These are phyloP conservation scores for Lycopodina hypogea DNA, from an alignment of 37 sponge, comb jelly and placozoan species.

Conservation along the genomic window DNA sequence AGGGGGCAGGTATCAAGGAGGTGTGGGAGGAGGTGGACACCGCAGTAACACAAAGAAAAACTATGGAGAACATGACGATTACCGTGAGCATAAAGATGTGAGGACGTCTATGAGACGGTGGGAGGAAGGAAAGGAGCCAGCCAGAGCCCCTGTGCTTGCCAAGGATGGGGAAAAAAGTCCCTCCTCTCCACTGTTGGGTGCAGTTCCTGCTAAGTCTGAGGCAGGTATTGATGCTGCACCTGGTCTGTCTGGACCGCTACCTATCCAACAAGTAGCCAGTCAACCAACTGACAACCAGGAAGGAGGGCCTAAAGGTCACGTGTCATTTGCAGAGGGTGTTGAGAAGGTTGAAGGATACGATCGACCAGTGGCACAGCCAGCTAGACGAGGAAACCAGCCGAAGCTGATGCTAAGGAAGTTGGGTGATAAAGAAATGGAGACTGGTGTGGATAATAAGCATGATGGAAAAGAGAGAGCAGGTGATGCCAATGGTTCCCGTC, in stretches of 20 bases:
- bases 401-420: conserved; percentile 53
- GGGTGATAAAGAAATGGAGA: conserved; percentile 8
- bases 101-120: conserved; percentile 12
- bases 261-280: not conserved
- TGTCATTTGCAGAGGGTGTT: conserved; percentile 16
- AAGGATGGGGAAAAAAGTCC: conserved; percentile 18
- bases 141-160: conserved; percentile 14
- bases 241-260: too few relatives aligned
- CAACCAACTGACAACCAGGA: conserved; percentile 2
- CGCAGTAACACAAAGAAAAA: conserved; percentile 8
- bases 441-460: not conserved
- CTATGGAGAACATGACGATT: conserved; percentile 14
- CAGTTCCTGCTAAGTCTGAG: not conserved
- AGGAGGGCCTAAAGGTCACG: conserved; percentile 1
- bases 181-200: conserved; percentile 3
- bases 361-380: not conserved
- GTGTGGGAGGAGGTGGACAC: not conserved
- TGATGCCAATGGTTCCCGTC: not conserved
- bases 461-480: conserved; percentile 16
- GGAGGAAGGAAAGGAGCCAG: not conserved
- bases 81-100: not conserved
- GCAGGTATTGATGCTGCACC: not conserved
- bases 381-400: conserved; percentile 6
- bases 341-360: not conserved
- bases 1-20: not conserved